These are phyloP conservation scores for Hirudo medicinalis DNA, from an alignment of 1,140 invertebrate species.

Conservation along the genomic window DNA sequence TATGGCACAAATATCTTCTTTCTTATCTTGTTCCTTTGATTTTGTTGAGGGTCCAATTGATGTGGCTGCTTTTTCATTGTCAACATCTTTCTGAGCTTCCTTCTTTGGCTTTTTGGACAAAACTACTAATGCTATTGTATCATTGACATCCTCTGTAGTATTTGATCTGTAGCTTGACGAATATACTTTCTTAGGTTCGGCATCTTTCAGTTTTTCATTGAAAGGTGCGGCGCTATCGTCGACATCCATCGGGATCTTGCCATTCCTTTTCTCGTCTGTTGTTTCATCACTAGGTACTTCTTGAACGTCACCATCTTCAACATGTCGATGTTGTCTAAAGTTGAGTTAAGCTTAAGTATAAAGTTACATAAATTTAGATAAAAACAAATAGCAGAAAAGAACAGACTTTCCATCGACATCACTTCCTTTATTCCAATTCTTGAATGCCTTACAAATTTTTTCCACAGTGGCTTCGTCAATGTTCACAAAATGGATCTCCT, in stretches of 20 bases:
- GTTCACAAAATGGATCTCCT: constrained; percentile 12
- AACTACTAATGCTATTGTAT: too few relatives aligned
- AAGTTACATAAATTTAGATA: too few relatives aligned
- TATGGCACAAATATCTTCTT: constrained; percentile 19
- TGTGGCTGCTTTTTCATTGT: too few relatives aligned
- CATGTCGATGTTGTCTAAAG: too few relatives aligned
- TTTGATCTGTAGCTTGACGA: too few relatives aligned
- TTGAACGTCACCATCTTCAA: background rate
- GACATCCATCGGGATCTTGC: background rate
- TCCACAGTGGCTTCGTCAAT: background rate
- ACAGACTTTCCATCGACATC: background rate
- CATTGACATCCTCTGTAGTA: too few relatives aligned
- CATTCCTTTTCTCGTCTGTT: background rate
- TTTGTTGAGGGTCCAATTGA: background rate
- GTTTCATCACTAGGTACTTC: background rate
- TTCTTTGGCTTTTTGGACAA: too few relatives aligned
- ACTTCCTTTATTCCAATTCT: background rate
- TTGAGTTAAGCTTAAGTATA: too few relatives aligned
- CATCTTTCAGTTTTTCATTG: background rate
- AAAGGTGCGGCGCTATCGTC: background rate
- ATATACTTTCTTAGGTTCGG: background rate
- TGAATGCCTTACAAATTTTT: background rate
- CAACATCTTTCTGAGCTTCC: background rate
- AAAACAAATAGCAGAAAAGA: too few relatives aligned
- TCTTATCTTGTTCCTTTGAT: background rate